Conservation (phyloP, 2,797 vertebrate genomes). For the Hafferia zeledoni region DNA sequence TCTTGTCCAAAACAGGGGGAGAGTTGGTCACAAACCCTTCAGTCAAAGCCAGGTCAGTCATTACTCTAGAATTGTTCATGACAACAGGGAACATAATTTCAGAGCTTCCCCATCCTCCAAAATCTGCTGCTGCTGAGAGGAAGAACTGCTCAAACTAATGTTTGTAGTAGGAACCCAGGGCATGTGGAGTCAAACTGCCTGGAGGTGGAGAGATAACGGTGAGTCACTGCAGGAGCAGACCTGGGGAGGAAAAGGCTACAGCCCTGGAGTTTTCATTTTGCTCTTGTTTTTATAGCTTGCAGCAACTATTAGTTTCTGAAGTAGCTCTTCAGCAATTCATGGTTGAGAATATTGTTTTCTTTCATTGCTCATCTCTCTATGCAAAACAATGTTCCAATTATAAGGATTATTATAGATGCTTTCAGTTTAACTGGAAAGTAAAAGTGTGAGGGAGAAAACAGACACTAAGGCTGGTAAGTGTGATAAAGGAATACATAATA, state of each 20-base stretch:
- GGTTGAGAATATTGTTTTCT: constrained; percentile 1
- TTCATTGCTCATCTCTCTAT: constrained; percentile 13
- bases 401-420: constrained; percentile 14
- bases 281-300: constrained; percentile 11
- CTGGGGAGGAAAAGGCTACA: neutral
- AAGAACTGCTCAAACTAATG: neutral
- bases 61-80: neutral
- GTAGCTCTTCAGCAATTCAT: constrained; percentile 24
- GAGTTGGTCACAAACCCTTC: neutral
- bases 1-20: neutral
- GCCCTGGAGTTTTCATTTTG: neutral
- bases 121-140: neutral
- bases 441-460: neutral
- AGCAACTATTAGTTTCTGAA: neutral
- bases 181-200: neutral
- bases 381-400: constrained; percentile 12
- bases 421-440: constrained; percentile 13
- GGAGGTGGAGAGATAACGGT: neutral
- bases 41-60: neutral
- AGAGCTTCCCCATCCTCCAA: neutral
- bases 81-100: neutral
- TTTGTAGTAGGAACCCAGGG: neutral
- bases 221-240: neutral
- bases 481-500: neutral
- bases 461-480: neutral